These are phyloP conservation scores for Ornithorhynchus anatinus DNA, from an alignment of 2,113 vertebrate genomes.

Conservation along the genomic window DNA sequence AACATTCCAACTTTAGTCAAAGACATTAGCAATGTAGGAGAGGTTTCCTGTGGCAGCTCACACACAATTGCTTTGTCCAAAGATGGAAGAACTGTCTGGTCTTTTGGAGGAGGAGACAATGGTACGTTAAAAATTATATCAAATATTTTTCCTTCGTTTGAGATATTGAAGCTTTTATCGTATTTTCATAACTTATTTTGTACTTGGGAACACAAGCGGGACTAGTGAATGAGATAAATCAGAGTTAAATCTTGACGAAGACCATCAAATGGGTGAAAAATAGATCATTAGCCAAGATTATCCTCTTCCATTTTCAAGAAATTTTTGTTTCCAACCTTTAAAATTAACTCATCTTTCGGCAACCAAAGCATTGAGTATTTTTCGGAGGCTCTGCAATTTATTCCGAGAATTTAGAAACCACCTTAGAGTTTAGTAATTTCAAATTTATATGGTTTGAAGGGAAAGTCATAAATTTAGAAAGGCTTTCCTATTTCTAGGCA, in stretches of 20 bases:
- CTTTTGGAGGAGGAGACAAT: conserved; percentile 86
- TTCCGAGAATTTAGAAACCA: no score
- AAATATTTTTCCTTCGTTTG: conserved; percentile 7
- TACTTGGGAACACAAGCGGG: background rate
- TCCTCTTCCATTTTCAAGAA: background rate
- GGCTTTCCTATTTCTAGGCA: no score
- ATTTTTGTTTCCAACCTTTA: conserved; percentile 2
- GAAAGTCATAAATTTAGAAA: no score
- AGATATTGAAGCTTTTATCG: background rate
- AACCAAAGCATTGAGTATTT: no score
- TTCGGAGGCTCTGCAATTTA: no score
- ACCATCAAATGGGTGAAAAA: background rate
- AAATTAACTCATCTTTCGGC: no score
- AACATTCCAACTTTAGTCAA: conserved; percentile 87
- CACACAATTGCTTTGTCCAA: conserved; percentile 85
- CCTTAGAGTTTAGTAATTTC: no score
- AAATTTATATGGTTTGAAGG: no score
- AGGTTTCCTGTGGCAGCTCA: conserved; percentile 85
- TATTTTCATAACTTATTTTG: background rate
- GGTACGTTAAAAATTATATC: conserved; percentile 65
- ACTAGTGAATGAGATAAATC: background rate
- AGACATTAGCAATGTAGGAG: conserved; percentile 86
- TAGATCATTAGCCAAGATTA: conserved; percentile 5
- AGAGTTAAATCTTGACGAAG: conserved; percentile 12
- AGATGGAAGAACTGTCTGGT: conserved; percentile 86